phyloP scores from a whole-genome alignment of 2,888 invertebrate genomes.

The Tryphoninae sp. region DNA sequence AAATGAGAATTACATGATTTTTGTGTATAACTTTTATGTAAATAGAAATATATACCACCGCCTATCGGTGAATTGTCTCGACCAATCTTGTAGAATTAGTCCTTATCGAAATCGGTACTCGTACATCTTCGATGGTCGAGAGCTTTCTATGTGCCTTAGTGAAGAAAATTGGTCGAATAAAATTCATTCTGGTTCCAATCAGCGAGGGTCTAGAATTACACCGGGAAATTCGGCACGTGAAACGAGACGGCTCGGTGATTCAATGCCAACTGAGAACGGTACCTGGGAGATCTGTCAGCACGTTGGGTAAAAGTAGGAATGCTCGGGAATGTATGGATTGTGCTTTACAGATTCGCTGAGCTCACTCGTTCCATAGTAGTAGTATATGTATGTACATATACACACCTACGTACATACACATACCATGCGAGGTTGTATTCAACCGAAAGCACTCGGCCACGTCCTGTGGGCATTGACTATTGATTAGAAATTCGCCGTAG shows the following conservation, averaged over 20 bases:
- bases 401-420: background rate
- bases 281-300: slow-evolving; percentile 1
- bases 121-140: slow-evolving; percentile 16
- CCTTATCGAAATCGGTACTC: background rate
- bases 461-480: slow-evolving; percentile 69
- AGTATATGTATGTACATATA: background rate
- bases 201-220: background rate
- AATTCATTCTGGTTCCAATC: slow-evolving; percentile 52
- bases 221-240: slow-evolving; percentile 3
- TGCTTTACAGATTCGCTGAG: slow-evolving; percentile 36
- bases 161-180: slow-evolving; percentile 51
- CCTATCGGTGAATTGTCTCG: slow-evolving; percentile 14
- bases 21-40: slow-evolving; percentile 27
- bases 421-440: slow-evolving; percentile 52
- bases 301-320: slow-evolving; percentile 32
- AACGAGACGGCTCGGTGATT: slow-evolving; percentile 25
- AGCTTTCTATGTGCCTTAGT: slow-evolving; percentile 1
- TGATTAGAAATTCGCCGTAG: slow-evolving; percentile 67
- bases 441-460: slow-evolving; percentile 62
- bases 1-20: slow-evolving; percentile 1
- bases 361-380: slow-evolving; percentile 7
- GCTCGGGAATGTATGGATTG: slow-evolving; percentile 32
- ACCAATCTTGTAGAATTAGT: slow-evolving; percentile 19
- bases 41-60: slow-evolving; percentile 16
- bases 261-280: background rate